These are phyloP conservation scores for Anas acuta DNA, from an alignment of 2,797 vertebrate species.

Conservation along the genomic window DNA sequence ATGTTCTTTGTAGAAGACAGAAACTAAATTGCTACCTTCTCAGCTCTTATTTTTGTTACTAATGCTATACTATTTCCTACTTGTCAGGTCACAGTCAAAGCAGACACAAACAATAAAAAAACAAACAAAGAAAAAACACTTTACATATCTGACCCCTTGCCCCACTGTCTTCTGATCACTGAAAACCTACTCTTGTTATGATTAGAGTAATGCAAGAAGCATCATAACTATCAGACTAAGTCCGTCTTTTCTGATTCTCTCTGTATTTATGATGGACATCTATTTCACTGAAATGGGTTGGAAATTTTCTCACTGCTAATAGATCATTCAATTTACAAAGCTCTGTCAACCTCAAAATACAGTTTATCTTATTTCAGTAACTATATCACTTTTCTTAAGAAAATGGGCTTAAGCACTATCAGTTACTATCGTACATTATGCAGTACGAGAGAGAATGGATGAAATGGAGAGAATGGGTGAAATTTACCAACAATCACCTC, in stretches of 20 bases:
- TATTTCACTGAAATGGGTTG: background rate
- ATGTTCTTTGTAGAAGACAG: background rate
- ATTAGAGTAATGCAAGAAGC: background rate
- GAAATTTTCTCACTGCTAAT: background rate
- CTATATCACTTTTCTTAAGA: background rate
- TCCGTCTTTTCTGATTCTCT: background rate
- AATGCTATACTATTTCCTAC: background rate
- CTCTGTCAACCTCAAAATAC: background rate
- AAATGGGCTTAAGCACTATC: background rate
- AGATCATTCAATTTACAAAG: conserved; percentile 8
- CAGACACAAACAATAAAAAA: background rate
- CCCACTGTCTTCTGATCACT: background rate
- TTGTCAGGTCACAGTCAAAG: background rate
- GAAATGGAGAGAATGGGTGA: background rate
- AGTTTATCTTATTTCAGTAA: background rate
- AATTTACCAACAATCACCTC: background rate
- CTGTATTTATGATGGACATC: background rate
- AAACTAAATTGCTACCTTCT: background rate
- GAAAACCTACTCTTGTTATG: background rate
- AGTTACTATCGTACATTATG: background rate
- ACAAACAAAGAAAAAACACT: background rate
- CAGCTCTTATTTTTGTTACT: background rate
- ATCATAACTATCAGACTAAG: background rate
- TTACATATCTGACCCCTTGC: background rate
- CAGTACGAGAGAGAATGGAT: no score